Evolutionary conservation across 2,797 vertebrate species (phyloP), one percentile per base, ranked within the genome.

Genomic region (Halcyon leucocephala): DNA sequence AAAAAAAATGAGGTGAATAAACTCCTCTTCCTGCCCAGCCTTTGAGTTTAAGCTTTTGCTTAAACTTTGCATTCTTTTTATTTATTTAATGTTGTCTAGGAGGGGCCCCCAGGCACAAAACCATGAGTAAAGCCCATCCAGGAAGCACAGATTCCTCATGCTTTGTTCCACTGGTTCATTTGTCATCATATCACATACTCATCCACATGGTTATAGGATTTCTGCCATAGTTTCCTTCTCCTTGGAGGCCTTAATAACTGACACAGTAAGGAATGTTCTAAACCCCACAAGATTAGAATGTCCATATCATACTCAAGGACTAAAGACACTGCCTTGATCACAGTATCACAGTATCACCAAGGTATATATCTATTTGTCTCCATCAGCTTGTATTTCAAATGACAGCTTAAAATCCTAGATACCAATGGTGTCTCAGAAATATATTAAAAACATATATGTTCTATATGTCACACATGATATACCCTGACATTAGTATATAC

Each of bases 31-130:
- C 21, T 58, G 4, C 8, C 10, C n/a, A 77, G 11, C 4, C 8
- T 69, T 72, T n/a, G 11, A 55, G 35, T 33, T 91, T 55, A 89
- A 87, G 26, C 8, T 88, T 84, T 88, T 70, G 20, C 8, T 83
- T 87, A 67, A 93, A 89, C 9, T 89, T 87, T 71, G 4, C 7
- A 52, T 94, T 81, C 28, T 74, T 49, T 86, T 95, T 93, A 91
- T 86, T 93, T 95, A 88, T 94, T 94, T 88, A 86, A 17, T 35
- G 10, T 7, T 81, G 49, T 83, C 90, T 46, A 74, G 22, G 29
- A 91, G 82, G 82, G 37, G 51, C 57, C 61, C 19, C 9, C 65
- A 82, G 77, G 87, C 76, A 86, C 13, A 86, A 74, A 86, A 88
- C 7, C 54, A 31, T 26, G 26, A 65, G 57, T 54, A 78, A 94